Conservation (phyloP, 2,888 invertebrate genomes). For the Ophonus ardosiacus region DNA sequence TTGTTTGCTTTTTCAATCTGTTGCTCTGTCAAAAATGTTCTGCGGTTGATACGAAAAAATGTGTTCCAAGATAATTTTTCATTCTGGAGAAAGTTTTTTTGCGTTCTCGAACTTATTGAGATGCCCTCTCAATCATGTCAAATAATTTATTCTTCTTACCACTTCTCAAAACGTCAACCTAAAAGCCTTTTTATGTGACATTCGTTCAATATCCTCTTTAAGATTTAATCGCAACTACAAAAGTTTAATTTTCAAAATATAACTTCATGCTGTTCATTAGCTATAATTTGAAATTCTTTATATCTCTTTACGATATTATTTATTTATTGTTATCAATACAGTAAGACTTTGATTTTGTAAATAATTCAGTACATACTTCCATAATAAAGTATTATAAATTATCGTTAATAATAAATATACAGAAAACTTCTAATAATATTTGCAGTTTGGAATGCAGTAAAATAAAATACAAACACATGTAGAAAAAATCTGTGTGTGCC, state of each 20-base stretch:
- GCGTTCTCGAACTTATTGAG: constrained; percentile 33
- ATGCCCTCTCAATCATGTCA: constrained; percentile 31
- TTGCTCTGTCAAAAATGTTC: constrained; percentile 6
- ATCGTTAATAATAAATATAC: too few relatives aligned
- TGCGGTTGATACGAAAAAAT: constrained; percentile 9
- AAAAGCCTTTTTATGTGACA: constrained; percentile 44
- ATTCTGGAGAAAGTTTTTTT: constrained; percentile 15
- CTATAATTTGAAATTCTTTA: constrained; percentile 30
- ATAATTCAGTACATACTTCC: background rate
- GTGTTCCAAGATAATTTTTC: constrained; percentile 21
- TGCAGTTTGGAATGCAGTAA: too few relatives aligned
- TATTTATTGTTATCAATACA: constrained; percentile 4
- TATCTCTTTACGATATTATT: constrained; percentile 8
- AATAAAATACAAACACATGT: too few relatives aligned
- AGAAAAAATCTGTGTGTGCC: too few relatives aligned
- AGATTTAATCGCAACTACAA: constrained; percentile 11
- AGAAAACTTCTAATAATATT: too few relatives aligned
- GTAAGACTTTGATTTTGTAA: background rate
- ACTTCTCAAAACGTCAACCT: constrained; percentile 22
- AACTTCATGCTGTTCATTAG: constrained; percentile 9
- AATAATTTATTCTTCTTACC: constrained; percentile 33
- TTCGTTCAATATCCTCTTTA: constrained; percentile 37
- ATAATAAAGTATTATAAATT: background rate
- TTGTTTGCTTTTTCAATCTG: background rate
- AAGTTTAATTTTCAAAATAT: constrained; percentile 34